Base-by-base conservation (phyloP, 2,888 invertebrate genomes). In the Drosophila setosimentum region DNA sequence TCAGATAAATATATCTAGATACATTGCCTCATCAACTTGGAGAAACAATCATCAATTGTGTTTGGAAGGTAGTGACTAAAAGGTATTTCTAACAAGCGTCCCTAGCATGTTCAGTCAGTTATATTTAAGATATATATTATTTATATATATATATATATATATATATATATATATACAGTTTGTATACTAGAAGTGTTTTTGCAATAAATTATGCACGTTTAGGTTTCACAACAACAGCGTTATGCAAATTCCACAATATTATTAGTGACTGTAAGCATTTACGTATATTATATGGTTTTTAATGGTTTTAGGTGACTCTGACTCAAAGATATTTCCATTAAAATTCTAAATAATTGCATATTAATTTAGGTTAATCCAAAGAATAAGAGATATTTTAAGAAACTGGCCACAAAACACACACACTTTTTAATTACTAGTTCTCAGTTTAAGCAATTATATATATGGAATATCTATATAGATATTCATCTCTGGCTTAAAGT, bases 171-270 rank as follows among this genome's bases (percentile, higher is more conserved):
- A 7, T 11, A 8, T 32, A 13, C 21, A 3, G 30, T 21, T 29
- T 11, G 51, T 45, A 21, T 33, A 67, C 33, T 55, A 8, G 32
- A 55, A 40, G 50, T 55, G 33, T 33, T 67, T 32, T 45, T 55
- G n/a, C 30, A 27, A 75, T 71, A 68, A 57, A 58, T 13, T 7
- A 24, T 13, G 21, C 42, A 32, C 32, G 57, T 37, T 54, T 21
- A 49, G 57, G 40, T 59, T 49, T 7, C 58, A n/a, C 10, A 40
- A 33, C 37, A 29, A 60, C 60, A 72, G 72, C 45, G 37, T 27
- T 48, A 62, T 62, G 49, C 66, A 61, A 69, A 70, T 80, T 80
- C 64, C 75, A 82, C 85, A 85, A 83, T 70, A 83, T 59, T 70
- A 60, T 73, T 24, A 62, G 33, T 45, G 30, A 3, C 30, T 27